Percentiles rank a stretch among this genome's conserved stretches.
Conservation (phyloP, 2,888 invertebrate species). For the Sicus ferrugineus region DNA sequence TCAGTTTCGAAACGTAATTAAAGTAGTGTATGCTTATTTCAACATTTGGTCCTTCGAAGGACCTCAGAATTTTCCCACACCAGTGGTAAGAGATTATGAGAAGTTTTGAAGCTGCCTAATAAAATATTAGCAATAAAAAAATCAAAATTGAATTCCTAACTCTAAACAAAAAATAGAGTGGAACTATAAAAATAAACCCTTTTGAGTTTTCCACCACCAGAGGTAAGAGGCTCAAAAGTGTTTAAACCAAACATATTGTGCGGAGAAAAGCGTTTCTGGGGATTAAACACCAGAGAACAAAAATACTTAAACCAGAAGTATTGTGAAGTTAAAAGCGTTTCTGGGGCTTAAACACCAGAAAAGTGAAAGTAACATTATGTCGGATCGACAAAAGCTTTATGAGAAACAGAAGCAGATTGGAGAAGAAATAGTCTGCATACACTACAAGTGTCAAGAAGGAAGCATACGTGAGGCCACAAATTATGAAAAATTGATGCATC, state of each 20-base stretch:
- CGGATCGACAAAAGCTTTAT: not conserved
- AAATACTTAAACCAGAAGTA: not conserved
- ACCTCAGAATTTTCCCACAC: too few species aligned
- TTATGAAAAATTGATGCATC: not conserved
- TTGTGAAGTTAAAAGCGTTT: not conserved
- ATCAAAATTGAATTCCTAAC: too few species aligned
- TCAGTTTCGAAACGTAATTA: too few species aligned
- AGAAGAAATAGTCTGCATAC: not conserved
- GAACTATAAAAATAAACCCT: not conserved
- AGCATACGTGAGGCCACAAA: not conserved
- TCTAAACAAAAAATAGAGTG: too few species aligned
- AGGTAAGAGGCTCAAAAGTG: not conserved
- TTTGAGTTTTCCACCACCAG: slow-evolving; percentile 3
- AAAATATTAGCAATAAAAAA: too few species aligned
- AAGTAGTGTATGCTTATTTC: too few species aligned
- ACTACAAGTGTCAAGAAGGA: not conserved
- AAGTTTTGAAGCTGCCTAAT: too few species aligned
- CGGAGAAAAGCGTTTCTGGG: not conserved
- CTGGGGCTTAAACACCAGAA: not conserved
- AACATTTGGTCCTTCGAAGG: too few species aligned
- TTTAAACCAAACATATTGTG: not conserved
- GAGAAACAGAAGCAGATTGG: not conserved
- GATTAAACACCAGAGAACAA: not conserved
- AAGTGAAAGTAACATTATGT: not conserved
- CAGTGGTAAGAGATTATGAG: too few species aligned